phyloP scores from a whole-genome alignment of 2,113 vertebrate genomes.

The Meles meles region DNA sequence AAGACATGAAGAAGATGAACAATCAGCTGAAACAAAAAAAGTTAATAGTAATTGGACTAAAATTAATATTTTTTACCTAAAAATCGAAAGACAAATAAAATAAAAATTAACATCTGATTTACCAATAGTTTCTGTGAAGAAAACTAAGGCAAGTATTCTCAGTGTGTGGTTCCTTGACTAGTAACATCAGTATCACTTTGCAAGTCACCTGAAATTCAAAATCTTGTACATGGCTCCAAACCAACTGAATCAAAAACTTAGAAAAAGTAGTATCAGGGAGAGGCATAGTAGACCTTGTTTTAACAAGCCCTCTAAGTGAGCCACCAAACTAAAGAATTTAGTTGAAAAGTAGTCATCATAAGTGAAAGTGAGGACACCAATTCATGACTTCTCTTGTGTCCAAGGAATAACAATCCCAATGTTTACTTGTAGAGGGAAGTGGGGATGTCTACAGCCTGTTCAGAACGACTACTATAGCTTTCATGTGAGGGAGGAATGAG shows the following conservation, averaged over 20 bases:
- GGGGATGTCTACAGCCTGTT: background rate
- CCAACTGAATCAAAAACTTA: background rate
- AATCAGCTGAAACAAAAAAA: background rate
- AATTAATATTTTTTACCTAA: background rate
- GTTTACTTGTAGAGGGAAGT: background rate
- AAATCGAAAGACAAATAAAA: background rate
- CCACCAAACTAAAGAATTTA: background rate
- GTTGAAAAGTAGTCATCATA: background rate
- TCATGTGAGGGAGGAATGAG: background rate
- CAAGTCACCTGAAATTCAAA: background rate
- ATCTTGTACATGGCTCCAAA: background rate
- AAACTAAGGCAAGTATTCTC: background rate
- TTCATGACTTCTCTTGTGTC: background rate
- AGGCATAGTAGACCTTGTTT: background rate
- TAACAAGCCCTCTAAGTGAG: background rate
- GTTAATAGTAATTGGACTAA: background rate
- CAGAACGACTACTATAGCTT: background rate
- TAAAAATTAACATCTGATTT: background rate
- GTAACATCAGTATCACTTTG: background rate
- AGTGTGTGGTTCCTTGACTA: background rate
- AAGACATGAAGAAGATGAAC: background rate
- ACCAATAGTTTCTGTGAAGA: background rate
- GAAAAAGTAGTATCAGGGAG: background rate
- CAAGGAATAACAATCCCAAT: background rate
- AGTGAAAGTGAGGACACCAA: background rate